Percentiles rank a stretch among this genome's conserved stretches.
Conservation (phyloP, 2,113 vertebrate genomes). For the Plecotus auritus region DNA sequence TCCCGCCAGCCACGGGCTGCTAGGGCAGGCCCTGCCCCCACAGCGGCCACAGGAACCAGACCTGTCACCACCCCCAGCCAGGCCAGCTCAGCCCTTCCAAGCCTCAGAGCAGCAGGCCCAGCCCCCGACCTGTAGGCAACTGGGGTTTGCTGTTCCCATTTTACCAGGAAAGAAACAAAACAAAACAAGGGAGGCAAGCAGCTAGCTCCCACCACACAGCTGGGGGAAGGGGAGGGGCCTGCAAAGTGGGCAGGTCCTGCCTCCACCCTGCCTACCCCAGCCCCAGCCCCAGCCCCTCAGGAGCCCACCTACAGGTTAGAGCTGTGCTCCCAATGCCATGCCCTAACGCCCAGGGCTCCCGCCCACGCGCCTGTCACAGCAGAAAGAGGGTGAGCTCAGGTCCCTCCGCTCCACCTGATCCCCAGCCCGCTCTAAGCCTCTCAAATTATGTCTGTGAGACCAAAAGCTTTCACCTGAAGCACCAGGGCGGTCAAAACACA, state of each 20-base stretch:
- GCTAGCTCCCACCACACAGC: not conserved
- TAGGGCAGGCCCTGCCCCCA: not conserved
- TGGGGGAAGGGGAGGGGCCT: not conserved
- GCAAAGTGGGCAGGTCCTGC: not conserved
- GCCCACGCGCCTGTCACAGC: not conserved
- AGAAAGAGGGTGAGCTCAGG: not conserved
- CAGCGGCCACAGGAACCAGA: not conserved
- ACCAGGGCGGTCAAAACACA: not conserved
- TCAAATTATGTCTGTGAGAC: not conserved
- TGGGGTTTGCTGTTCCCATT: not conserved
- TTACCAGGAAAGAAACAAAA: not conserved
- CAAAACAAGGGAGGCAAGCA: not conserved
- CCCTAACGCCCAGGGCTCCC: not conserved
- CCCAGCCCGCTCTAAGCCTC: not conserved
- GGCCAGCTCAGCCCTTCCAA: constrained; percentile 14
- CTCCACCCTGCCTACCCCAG: not conserved
- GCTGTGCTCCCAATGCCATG: not conserved
- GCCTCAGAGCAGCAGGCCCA: not conserved
- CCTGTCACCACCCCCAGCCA: not conserved
- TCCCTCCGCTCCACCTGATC: not conserved
- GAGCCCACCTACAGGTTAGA: not conserved
- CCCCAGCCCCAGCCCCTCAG: not conserved
- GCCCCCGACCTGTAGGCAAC: not conserved
- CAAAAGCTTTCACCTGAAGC: not conserved
- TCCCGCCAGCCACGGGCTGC: not conserved